Percentiles rank a stretch among this genome's conserved stretches.
Conservation (phyloP, 2,113 vertebrate genomes). For the Sialia sialis region DNA sequence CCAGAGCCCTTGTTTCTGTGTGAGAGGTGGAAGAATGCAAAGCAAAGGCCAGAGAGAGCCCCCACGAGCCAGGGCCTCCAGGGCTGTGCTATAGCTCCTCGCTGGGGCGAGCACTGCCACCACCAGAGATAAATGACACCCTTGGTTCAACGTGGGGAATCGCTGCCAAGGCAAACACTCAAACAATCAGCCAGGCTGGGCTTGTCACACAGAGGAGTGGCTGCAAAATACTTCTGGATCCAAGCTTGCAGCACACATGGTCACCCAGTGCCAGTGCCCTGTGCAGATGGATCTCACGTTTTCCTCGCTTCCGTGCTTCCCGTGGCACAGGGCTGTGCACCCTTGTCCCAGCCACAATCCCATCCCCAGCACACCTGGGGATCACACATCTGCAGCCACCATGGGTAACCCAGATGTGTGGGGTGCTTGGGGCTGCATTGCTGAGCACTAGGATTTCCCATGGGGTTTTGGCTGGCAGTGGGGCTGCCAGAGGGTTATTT, state of each 20-base stretch:
- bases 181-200: background rate
- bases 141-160: background rate
- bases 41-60: background rate
- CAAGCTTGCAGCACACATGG: background rate
- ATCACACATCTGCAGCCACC: background rate
- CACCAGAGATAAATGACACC: background rate
- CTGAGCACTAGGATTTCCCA: background rate
- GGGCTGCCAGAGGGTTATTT: background rate
- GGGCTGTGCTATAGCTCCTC: background rate
- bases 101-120: background rate
- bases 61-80: rapidly evolving
- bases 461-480: background rate
- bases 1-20: background rate
- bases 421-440: background rate
- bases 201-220: background rate
- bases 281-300: rapidly evolving
- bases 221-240: background rate
- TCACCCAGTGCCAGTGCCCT: background rate
- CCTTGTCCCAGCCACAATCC: background rate
- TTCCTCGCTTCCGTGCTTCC: rapidly evolving
- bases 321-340: rapidly evolving
- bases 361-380: rapidly evolving
- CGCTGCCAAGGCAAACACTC: background rate
- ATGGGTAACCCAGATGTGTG: background rate
- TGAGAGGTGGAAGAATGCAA: background rate